Evolutionary conservation across 64 coral and sea anemone genomes (phyloP).

Genomic region (Cladopsammia gracilis): DNA sequence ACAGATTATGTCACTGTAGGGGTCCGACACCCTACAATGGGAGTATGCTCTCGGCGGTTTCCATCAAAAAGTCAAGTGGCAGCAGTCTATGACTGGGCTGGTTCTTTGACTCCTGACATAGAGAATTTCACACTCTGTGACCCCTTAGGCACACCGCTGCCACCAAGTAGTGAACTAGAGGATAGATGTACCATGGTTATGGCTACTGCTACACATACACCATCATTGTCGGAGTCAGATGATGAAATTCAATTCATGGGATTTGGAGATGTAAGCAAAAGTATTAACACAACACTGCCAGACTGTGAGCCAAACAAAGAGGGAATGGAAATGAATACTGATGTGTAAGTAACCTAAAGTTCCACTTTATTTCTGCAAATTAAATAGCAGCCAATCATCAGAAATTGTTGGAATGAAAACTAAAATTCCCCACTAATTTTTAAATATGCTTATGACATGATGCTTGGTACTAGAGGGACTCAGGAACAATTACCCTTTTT

Average conservation of each 20-base stretch:
- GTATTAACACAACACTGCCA: slow-evolving; percentile 64
- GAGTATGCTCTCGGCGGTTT: slow-evolving; percentile 47
- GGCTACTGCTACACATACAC: slow-evolving; percentile 71
- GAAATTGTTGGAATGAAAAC: not conserved
- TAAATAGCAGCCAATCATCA: not conserved
- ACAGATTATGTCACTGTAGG: slow-evolving; percentile 74
- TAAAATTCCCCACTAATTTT: slow-evolving; percentile 17
- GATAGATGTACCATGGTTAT: slow-evolving; percentile 54
- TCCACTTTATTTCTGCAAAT: not conserved
- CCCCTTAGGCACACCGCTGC: slow-evolving; percentile 16
- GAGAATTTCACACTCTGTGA: slow-evolving; percentile 47
- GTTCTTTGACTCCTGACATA: slow-evolving; percentile 42
- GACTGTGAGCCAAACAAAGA: slow-evolving; percentile 24
- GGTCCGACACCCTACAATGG: slow-evolving; percentile 40
- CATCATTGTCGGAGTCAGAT: slow-evolving; percentile 73
- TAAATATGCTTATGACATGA: not conserved
- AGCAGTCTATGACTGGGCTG: slow-evolving; percentile 69
- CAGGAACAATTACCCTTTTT: not conserved
- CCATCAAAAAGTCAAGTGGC: slow-evolving; percentile 39
- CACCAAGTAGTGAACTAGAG: slow-evolving; percentile 22
- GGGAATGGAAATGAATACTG: slow-evolving; percentile 35
- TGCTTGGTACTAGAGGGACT: not conserved
- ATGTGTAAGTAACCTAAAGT: slow-evolving; percentile 46
- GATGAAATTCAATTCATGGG: slow-evolving; percentile 75
- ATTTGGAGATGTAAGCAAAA: slow-evolving; percentile 70